phyloP scores from a whole-genome alignment of 2,888 invertebrate genomes.

The Seira musarum region DNA sequence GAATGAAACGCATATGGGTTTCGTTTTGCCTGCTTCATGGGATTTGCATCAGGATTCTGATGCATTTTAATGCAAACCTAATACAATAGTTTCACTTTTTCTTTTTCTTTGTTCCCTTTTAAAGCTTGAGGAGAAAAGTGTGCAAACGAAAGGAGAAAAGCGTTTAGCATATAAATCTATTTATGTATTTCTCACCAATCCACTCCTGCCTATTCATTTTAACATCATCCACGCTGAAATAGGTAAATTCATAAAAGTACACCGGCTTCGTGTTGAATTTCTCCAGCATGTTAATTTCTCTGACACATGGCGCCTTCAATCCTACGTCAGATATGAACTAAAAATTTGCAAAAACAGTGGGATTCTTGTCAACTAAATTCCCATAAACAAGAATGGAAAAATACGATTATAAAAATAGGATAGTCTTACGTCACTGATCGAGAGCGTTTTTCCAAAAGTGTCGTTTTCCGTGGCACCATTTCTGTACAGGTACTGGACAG shows the following conservation, averaged over 20 bases:
- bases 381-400: background rate
- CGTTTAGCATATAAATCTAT: too few relatives aligned
- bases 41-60: too few relatives aligned
- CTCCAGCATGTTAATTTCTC: slow-evolving; percentile 70
- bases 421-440: slow-evolving; percentile 69
- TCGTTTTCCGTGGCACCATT: slow-evolving; percentile 67
- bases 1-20: too few relatives aligned
- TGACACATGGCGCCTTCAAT: slow-evolving; percentile 71
- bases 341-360: slow-evolving; percentile 44
- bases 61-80: too few relatives aligned
- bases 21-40: too few relatives aligned
- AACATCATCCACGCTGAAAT: slow-evolving; percentile 71
- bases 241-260: slow-evolving; percentile 71
- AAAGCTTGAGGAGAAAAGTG: slow-evolving; percentile 4
- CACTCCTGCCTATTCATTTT: slow-evolving; percentile 70
- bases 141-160: too few relatives aligned
- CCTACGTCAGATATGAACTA: slow-evolving; percentile 72
- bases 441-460: slow-evolving; percentile 69
- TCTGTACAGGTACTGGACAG: slow-evolving; percentile 69
- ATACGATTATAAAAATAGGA: background rate
- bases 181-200: slow-evolving; percentile 70
- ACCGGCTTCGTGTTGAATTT: slow-evolving; percentile 69
- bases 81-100: too few relatives aligned
- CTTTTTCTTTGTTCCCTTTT: background rate
- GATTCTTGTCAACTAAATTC: too few relatives aligned